phyloP scores from a whole-genome alignment of 2,888 invertebrate species.

The Acrobasis consociella region DNA sequence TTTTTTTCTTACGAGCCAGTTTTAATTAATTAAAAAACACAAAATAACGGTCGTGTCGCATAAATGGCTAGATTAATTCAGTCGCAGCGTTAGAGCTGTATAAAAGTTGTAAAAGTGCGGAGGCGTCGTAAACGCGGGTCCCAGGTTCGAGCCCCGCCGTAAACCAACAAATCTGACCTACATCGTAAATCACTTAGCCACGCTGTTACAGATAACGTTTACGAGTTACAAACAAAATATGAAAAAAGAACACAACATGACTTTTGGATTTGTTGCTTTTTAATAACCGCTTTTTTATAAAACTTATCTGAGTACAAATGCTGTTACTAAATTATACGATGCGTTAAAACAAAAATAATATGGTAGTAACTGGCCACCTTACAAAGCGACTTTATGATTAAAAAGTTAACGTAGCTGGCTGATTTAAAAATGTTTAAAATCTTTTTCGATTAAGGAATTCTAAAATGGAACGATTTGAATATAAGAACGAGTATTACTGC shows the following conservation, averaged over 20 bases:
- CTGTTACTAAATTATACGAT: conserved; percentile 20
- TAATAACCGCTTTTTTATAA: conserved; percentile 38
- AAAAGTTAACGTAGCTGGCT: conserved; percentile 15
- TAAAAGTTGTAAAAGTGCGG: conserved; percentile 68
- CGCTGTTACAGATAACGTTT: conserved; percentile 77
- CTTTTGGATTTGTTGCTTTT: conserved; percentile 40
- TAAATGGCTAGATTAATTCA: conserved; percentile 45
- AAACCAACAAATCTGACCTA: conserved; percentile 81
- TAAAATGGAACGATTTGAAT: conserved; percentile 45
- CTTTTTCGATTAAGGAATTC: conserved; percentile 37
- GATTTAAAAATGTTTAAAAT: conserved; percentile 29
- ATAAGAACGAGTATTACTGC: conserved; percentile 49
- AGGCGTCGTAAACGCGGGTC: conserved; percentile 68
- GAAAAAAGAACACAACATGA: conserved; percentile 35
- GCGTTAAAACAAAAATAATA: conserved; percentile 18
- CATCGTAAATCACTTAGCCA: conserved; percentile 81
- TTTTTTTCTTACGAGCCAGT: conserved; percentile 24
- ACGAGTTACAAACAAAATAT: conserved; percentile 67
- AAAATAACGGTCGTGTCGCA: conserved; percentile 42
- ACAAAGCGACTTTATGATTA: conserved; percentile 17
- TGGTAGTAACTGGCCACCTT: conserved; percentile 17
- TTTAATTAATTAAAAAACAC: conserved; percentile 37
- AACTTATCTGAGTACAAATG: conserved; percentile 16
- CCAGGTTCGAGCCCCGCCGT: conserved; percentile 69
- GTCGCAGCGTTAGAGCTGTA: conserved; percentile 49